Conservation (phyloP, 2,888 invertebrate species). For the Heliconius ethilla region DNA sequence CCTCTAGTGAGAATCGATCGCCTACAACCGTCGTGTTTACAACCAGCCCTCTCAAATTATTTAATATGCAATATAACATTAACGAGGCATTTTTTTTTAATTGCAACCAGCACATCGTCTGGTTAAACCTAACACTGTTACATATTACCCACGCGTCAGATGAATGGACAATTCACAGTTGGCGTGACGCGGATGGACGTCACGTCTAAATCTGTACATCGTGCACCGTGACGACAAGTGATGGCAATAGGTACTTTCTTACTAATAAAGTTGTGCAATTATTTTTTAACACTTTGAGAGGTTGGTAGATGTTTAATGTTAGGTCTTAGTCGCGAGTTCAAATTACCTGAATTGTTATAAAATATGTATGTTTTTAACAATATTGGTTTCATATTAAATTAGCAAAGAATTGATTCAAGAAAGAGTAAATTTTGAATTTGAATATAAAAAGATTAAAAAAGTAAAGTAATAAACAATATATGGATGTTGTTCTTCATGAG, state of each 20-base stretch:
- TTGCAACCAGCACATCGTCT: background rate
- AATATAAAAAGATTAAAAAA: too few relatives aligned
- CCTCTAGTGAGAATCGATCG: too few relatives aligned
- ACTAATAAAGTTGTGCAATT: background rate
- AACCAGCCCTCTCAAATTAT: background rate
- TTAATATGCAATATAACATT: background rate
- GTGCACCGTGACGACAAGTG: background rate
- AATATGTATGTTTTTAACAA: too few relatives aligned
- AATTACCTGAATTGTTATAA: too few relatives aligned
- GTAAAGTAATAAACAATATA: too few relatives aligned
- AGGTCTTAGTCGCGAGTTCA: background rate
- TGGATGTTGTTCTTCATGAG: too few relatives aligned
- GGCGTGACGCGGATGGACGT: slow-evolving; percentile 18
- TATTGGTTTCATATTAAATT: too few relatives aligned
- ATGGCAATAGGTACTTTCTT: background rate
- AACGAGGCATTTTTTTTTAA: background rate
- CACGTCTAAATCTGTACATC: slow-evolving; percentile 22
- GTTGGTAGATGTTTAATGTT: background rate
- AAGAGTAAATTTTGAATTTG: too few relatives aligned
- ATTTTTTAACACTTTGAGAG: background rate
- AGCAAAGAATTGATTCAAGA: too few relatives aligned
- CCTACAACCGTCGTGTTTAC: too few relatives aligned
- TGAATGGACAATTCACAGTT: slow-evolving; percentile 15
- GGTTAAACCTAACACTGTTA: slow-evolving; percentile 2
- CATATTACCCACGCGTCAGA: slow-evolving; percentile 18